Conservation (phyloP, 2,888 invertebrate species). For the Drosophila fungiperda region DNA sequence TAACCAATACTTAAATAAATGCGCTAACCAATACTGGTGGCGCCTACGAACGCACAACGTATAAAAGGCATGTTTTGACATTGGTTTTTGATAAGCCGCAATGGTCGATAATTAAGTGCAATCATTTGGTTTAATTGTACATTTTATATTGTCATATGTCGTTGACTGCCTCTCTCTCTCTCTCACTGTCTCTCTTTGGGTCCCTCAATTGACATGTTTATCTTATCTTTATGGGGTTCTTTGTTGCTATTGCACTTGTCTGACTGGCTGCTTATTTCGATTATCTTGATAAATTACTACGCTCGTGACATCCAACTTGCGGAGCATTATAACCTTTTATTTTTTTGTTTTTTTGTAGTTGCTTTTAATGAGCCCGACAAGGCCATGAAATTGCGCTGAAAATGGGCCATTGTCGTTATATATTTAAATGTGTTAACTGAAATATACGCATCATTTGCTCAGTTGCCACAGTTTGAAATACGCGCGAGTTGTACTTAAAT, state of each 20-base stretch:
- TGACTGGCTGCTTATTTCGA: slow-evolving; percentile 58
- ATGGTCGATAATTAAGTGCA: slow-evolving; percentile 66
- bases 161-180: slow-evolving; percentile 3
- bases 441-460: slow-evolving; percentile 60
- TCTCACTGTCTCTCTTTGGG: background rate
- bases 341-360: slow-evolving; percentile 6
- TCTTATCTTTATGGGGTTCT: slow-evolving; percentile 71
- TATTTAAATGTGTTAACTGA: slow-evolving; percentile 63
- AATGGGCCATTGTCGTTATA: slow-evolving; percentile 59
- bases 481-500: slow-evolving; percentile 45
- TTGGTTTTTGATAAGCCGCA: slow-evolving; percentile 23
- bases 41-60: background rate
- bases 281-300: slow-evolving; percentile 78
- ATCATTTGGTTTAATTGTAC: slow-evolving; percentile 42
- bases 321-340: slow-evolving; percentile 38
- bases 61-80: slow-evolving; percentile 2
- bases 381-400: slow-evolving; percentile 53
- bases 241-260: slow-evolving; percentile 56
- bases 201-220: slow-evolving; percentile 62
- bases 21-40: slow-evolving; percentile 8
- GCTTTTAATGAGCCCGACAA: slow-evolving; percentile 24
- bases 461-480: slow-evolving; percentile 10
- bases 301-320: slow-evolving; percentile 65
- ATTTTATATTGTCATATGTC: slow-evolving; percentile 20
- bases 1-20: background rate